These are phyloP conservation scores for Drosophila pseudoobscura DNA, from an alignment of 1,140 invertebrate species.

Conservation along the genomic window DNA sequence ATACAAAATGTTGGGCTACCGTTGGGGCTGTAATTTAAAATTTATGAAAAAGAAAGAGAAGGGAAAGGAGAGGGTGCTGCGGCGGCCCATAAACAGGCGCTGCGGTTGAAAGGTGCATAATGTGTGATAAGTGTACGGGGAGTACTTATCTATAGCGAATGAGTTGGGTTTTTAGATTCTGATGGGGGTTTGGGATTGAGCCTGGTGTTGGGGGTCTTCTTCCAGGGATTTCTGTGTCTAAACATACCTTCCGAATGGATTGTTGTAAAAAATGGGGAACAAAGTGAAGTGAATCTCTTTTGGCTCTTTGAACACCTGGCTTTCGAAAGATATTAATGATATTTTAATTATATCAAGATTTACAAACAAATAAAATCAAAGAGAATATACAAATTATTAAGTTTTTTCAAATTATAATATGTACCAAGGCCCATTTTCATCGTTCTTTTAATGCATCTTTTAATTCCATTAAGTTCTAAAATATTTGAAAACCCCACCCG, in stretches of 20 bases:
- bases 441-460: background rate
- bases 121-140: slow-evolving; percentile 58
- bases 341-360: too few relatives aligned
- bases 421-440: too few relatives aligned
- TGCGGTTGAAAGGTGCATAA: slow-evolving; percentile 64
- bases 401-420: too few relatives aligned
- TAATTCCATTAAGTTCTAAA: background rate
- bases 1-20: slow-evolving; percentile 29
- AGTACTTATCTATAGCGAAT: slow-evolving; percentile 9
- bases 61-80: slow-evolving; percentile 7
- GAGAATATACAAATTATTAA: too few relatives aligned
- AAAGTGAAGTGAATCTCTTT: too few relatives aligned
- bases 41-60: slow-evolving; percentile 53
- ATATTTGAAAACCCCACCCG: background rate
- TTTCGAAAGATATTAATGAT: too few relatives aligned
- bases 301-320: too few relatives aligned
- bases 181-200: background rate
- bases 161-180: background rate
- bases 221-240: too few relatives aligned
- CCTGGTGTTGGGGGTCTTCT: too few relatives aligned
- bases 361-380: too few relatives aligned
- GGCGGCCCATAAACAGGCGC: slow-evolving; percentile 42
- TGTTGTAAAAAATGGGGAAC: too few relatives aligned
- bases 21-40: slow-evolving; percentile 61
- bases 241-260: too few relatives aligned